phyloP scores from a whole-genome alignment of 2,888 invertebrate species.

The Macaria liturata region DNA sequence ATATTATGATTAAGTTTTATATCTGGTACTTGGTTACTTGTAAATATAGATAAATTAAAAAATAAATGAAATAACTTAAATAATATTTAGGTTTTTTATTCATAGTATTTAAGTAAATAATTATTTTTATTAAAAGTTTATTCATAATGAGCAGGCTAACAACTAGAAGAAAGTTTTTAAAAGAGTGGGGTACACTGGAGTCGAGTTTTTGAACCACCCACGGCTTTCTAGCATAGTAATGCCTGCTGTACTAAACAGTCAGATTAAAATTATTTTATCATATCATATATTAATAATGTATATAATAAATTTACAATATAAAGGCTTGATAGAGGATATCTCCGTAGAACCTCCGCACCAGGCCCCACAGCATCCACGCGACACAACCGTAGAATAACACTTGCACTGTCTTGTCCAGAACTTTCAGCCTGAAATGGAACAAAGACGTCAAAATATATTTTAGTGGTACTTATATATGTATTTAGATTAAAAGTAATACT shows the following conservation, averaged over 20 bases:
- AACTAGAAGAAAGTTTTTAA: too few relatives aligned
- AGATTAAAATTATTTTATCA: neutral
- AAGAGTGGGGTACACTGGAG: too few relatives aligned
- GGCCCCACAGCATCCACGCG: conserved; percentile 45
- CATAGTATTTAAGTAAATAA: too few relatives aligned
- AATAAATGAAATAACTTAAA: conserved; percentile 23
- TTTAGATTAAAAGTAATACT: too few relatives aligned
- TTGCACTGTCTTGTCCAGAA: conserved; percentile 45
- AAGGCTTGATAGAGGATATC: conserved; percentile 19
- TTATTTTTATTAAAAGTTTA: too few relatives aligned
- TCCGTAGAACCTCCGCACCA: conserved; percentile 5
- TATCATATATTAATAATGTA: neutral
- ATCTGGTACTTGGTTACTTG: conserved; percentile 43
- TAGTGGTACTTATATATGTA: too few relatives aligned
- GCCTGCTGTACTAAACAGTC: too few relatives aligned
- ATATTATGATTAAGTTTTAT: conserved; percentile 16
- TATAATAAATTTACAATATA: conserved; percentile 13
- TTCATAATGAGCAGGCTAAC: too few relatives aligned
- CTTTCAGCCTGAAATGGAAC: conserved; percentile 50
- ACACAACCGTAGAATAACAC: conserved; percentile 45
- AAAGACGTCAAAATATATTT: too few relatives aligned
- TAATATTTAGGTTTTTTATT: conserved; percentile 1
- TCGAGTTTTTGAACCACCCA: too few relatives aligned
- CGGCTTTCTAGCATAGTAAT: too few relatives aligned
- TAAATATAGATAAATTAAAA: conserved; percentile 35